Conservation (phyloP, 2,797 vertebrate genomes). For the Prionace glauca region DNA sequence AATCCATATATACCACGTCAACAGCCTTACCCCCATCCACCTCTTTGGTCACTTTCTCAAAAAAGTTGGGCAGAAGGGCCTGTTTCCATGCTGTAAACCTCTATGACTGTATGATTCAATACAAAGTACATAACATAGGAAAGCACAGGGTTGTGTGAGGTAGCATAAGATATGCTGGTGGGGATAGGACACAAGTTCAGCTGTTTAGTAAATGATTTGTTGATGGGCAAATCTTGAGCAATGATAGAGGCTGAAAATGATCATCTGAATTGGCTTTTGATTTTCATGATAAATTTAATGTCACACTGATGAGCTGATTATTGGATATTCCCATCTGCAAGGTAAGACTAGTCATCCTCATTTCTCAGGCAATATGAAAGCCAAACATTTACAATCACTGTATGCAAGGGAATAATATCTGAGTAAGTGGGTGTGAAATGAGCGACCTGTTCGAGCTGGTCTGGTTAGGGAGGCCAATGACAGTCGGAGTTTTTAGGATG, state of each 20-base stretch:
- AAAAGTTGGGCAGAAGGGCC: no score
- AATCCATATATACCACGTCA: no score
- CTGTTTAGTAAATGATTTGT: neutral
- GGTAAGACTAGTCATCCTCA: neutral
- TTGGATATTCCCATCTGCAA: neutral
- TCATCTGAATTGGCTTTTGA: neutral
- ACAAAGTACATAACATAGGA: neutral
- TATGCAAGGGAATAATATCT: neutral
- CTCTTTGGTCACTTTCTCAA: no score
- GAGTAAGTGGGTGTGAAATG: neutral
- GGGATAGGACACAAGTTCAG: neutral
- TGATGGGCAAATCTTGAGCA: neutral
- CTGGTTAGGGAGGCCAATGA: neutral
- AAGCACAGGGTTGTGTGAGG: neutral
- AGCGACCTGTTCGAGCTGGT: neutral
- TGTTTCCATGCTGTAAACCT: no score
- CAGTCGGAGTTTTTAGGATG: neutral
- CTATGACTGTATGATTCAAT: neutral
- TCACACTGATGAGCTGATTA: neutral
- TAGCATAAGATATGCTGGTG: neutral
- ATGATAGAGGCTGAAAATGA: neutral
- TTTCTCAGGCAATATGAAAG: neutral
- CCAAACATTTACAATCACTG: no score
- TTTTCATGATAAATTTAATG: neutral
- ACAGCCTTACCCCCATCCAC: no score